Conservation (phyloP, 2,113 vertebrate species). For the Aptenodytes forsteri region DNA sequence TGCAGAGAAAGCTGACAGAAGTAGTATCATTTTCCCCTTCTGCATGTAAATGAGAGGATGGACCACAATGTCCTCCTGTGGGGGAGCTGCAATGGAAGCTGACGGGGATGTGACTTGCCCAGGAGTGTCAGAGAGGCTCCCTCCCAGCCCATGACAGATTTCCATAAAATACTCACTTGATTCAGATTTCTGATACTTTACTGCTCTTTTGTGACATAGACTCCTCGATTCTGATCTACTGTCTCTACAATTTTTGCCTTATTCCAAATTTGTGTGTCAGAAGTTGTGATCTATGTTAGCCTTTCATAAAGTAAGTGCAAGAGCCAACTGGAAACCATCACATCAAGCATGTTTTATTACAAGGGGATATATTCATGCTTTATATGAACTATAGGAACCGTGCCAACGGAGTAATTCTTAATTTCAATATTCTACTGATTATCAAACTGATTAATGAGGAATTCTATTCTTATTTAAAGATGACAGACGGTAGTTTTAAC, state of each 20-base stretch:
- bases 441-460: conserved; percentile 33
- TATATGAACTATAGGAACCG: conserved; percentile 34
- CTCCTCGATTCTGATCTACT: conserved; percentile 17
- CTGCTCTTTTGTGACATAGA: neutral
- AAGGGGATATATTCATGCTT: conserved; percentile 26
- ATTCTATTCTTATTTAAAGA: neutral
- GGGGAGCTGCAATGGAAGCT: neutral
- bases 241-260: conserved; percentile 29
- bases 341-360: conserved; percentile 53
- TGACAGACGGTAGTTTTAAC: conserved; percentile 3
- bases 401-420: conserved; percentile 30
- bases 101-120: neutral
- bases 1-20: neutral
- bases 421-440: conserved; percentile 7
- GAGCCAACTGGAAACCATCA: conserved; percentile 61
- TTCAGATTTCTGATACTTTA: conserved; percentile 24
- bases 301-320: conserved; percentile 59
- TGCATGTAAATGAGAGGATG: neutral
- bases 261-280: conserved; percentile 45
- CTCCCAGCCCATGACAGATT: neutral
- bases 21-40: neutral
- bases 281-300: conserved; percentile 63
- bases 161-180: neutral
- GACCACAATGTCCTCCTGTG: neutral
- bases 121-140: neutral